Evolutionary conservation across 2,797 vertebrate species (phyloP).

Genomic region (Rallus crepitans): DNA sequence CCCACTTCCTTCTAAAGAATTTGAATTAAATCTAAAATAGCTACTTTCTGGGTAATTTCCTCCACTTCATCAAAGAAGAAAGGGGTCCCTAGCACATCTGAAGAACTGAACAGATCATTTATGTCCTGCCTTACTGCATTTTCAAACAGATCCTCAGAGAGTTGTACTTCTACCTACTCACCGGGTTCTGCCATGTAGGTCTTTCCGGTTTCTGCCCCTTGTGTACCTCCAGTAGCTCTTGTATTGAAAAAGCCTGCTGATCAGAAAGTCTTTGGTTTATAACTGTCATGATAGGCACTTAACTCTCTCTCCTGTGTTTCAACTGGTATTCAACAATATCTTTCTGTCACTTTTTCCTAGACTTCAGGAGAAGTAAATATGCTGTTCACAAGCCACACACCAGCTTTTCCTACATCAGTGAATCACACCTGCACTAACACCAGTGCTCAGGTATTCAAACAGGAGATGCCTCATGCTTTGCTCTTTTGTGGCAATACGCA

Average conservation of each 20-base stretch:
- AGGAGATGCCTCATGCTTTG: neutral
- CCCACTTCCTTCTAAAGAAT: constrained; percentile 27
- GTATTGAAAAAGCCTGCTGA: neutral
- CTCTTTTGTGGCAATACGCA: neutral
- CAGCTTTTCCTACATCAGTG: neutral
- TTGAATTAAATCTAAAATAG: constrained; percentile 32
- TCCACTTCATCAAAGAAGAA: constrained; percentile 18
- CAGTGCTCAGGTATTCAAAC: neutral
- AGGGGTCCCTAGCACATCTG: neutral
- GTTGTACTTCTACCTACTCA: neutral
- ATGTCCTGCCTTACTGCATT: neutral
- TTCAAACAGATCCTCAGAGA: neutral
- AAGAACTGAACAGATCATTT: neutral
- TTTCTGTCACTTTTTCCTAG: neutral
- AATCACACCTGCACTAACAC: too few species aligned
- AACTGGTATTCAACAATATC: neutral
- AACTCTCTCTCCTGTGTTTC: neutral
- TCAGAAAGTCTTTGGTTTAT: neutral
- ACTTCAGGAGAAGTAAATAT: neutral
- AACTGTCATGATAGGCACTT: neutral
- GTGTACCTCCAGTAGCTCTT: neutral
- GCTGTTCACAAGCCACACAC: neutral
- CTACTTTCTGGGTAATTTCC: constrained; percentile 42
- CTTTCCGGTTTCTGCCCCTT: neutral
- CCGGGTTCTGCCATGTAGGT: neutral